Evolutionary conservation across 2,797 vertebrate genomes (phyloP).

Genomic region (Microctenopoma steveboyesi): DNA sequence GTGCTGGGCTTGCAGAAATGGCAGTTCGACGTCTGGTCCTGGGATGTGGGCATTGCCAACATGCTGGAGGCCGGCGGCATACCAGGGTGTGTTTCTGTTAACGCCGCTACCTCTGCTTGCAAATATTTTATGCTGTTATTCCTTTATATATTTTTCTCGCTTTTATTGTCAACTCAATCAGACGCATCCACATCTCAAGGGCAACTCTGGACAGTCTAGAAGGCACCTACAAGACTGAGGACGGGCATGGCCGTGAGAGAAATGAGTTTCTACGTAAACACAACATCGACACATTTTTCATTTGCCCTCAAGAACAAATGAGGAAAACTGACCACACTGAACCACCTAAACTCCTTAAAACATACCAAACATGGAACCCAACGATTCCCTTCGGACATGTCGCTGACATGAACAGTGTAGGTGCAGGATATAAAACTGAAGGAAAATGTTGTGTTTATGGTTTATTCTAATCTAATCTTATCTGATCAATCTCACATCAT

Average conservation of each 20-base stretch:
- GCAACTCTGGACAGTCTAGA: constrained; percentile 81
- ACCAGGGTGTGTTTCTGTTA: constrained; percentile 86
- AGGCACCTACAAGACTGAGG: constrained; percentile 85
- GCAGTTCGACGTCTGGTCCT: constrained; percentile 99
- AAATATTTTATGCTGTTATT: no score
- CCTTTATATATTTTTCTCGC: not conserved
- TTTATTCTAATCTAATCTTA: no score
- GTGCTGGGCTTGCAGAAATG: constrained; percentile 97
- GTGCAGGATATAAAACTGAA: constrained; percentile 54
- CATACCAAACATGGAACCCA: constrained; percentile 84
- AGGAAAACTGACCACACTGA: constrained; percentile 69
- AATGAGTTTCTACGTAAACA: constrained; percentile 94
- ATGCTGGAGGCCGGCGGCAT: constrained; percentile 98
- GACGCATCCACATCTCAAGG: constrained; percentile 85
- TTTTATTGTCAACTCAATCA: constrained; percentile 38
- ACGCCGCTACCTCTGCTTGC: no score
- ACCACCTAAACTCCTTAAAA: constrained; percentile 78
- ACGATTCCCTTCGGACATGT: constrained; percentile 88
- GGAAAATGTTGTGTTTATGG: not conserved
- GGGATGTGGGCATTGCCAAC: constrained; percentile 98
- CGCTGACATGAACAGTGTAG: constrained; percentile 92
- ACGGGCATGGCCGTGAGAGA: constrained; percentile 91
- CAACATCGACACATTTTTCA: constrained; percentile 96
- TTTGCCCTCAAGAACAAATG: constrained; percentile 88
- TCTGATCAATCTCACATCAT: not conserved